Evolutionary conservation across 2,797 vertebrate genomes (phyloP).

Genomic region (Pachyuromys duprasi): DNA sequence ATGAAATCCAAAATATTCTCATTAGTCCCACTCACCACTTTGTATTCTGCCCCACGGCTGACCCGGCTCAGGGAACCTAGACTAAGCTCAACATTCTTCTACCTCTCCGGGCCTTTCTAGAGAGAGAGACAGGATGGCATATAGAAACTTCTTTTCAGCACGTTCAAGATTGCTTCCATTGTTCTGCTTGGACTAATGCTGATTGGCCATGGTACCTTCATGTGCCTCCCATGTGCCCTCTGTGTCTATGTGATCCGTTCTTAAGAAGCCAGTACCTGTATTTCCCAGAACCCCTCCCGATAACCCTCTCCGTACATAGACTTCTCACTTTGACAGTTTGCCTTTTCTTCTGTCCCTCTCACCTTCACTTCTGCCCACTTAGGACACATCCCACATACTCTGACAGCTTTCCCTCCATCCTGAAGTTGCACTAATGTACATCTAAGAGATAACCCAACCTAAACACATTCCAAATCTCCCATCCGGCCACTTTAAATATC

Average conservation of each 20-base stretch:
- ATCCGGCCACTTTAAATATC: neutral
- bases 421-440: neutral
- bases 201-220: accelerated
- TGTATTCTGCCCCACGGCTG: no score
- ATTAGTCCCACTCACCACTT: no score
- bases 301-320: neutral
- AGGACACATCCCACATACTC: neutral
- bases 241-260: neutral
- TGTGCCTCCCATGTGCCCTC: neutral
- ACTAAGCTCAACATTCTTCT: neutral
- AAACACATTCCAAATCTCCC: neutral
- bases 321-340: neutral
- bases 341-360: neutral
- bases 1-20: neutral
- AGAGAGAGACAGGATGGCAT: accelerated
- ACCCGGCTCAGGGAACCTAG: neutral
- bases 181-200: neutral
- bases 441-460: neutral
- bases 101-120: neutral
- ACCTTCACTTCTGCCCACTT: neutral
- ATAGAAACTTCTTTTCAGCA: neutral
- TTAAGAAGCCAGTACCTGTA: accelerated
- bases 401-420: neutral
- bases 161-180: neutral
- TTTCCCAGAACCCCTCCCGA: neutral